Base-by-base conservation (phyloP, 1,140 invertebrate species). In the Nixonia krombeini region DNA sequence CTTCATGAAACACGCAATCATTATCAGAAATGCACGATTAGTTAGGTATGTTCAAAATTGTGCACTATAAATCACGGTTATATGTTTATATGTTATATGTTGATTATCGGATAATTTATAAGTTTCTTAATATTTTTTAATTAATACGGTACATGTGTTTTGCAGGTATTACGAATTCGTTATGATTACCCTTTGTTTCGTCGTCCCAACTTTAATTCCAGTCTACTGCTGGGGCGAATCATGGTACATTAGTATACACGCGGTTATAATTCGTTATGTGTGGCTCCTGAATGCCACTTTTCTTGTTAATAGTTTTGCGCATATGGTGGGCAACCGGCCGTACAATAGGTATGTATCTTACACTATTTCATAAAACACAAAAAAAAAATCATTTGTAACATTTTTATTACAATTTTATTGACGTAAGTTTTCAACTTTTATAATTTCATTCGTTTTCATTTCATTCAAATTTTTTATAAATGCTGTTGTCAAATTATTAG, bases 281-380 rank as follows among this genome's bases (percentile, higher is more conserved):
- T 75, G 89, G 57, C 87, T 87, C 8, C 87, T 98, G 35, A 93
- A 98, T 84, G 89, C 89, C 53, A 97, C 96, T 8, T 97, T 95
- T 93, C 86, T 91, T 4, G 95, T 98, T 21, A 98, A 98, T 81
- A 94, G 92, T 74, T 90, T 91, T 49, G 94, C 94, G 13, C 94
- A 96, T 75, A 87, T 93, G 64, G 94, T 88, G 86, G 95, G 95
- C 17, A 88, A 88, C 69, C 89, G 90, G 65, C 94, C 94, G 0
- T 96, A 94, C 76, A 93, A 87, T 65, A 87, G 64, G 87, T 87
- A 73, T 21, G 47, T 67, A 42, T n/a, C n/a, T n/a, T n/a, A n/a
- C n/a, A n/a, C n/a, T n/a, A n/a, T n/a, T n/a, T n/a, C n/a, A n/a
- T n/a, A n/a, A n/a, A n/a, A n/a, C n/a, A n/a, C n/a, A n/a, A n/a